Evolutionary conservation across 2,888 invertebrate species (phyloP), one percentile per base, ranked within the genome.

Genomic region (Lepidochrysops patricia): DNA sequence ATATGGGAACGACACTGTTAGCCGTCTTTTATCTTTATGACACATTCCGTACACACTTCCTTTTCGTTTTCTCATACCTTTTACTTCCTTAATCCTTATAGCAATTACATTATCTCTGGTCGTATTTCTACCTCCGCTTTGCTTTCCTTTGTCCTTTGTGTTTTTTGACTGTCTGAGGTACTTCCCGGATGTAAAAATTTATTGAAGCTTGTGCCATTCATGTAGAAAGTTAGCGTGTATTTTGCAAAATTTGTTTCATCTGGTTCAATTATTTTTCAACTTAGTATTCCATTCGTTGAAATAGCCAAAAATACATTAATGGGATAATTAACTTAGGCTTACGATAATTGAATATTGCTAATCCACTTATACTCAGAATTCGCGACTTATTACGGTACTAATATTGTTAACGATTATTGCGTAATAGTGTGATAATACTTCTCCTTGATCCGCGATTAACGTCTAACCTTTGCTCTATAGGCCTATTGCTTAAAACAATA

Each of bases 291-390:
- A 43, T 43, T 19, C 7, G 12, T 43, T 43, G 7, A 9, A 43
- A 19, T 43, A 9, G 9, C 43, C 3, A 43, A 29, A 4, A 43
- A 9, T 43, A 43, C 43, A 4, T 19, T 19, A 43, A 43, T 43
- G 23, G 23, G 7, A 19, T 43, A 43, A 43, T 43, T 43, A 43
- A 12, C 19, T 43, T 15, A 43, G 7, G 37, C 15, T 43, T 43
- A 43, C 43, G 43, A 43, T 43, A 43, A 43, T 43, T 43, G 43
- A 43, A 43, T 43, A 43, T 43, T 43, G 43, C 43, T 43, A 43
- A 43, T 43, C 43, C 19, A 23, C 9, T 43, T 43, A 43, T 43
- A 43, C 9, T 15, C 19, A 19, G 43, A 43, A 43, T 43, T 43
- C 12, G 43, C 43, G 43, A 29, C 0, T 29, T 29, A 43, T 34